A percentile compares a stretch with the other conserved stretches of the same genome.
phyloP scores from a whole-genome alignment of 2,113 vertebrate species.

The Elanus axillaris region DNA sequence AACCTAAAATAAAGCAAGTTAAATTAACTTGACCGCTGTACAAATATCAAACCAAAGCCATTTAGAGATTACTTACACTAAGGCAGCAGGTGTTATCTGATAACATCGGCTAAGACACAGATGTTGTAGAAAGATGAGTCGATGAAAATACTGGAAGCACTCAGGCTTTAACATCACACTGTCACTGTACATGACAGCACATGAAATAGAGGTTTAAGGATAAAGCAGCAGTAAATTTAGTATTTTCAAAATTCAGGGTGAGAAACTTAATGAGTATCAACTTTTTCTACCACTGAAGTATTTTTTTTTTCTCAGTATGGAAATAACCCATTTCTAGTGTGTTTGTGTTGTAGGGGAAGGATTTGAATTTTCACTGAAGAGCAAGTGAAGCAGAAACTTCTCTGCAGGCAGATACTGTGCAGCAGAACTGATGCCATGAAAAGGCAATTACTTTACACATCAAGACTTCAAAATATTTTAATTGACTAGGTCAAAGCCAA shows the following conservation, averaged over 20 bases:
- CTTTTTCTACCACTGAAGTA: background rate
- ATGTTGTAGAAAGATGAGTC: slow-evolving; percentile 77
- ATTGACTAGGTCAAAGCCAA: background rate
- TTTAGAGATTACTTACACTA: slow-evolving; percentile 73
- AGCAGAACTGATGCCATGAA: background rate
- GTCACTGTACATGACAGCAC: slow-evolving; percentile 76
- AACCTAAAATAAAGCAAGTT: background rate
- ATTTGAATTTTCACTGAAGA: background rate
- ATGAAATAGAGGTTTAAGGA: background rate
- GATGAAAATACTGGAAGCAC: slow-evolving; percentile 80
- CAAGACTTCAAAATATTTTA: background rate
- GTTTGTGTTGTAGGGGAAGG: too few species aligned
- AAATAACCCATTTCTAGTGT: background rate
- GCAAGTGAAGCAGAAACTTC: background rate
- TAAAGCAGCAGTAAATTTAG: background rate
- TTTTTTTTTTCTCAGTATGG: background rate
- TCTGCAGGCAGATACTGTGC: background rate
- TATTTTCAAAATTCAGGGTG: background rate
- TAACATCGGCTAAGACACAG: slow-evolving; percentile 92
- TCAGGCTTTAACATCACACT: slow-evolving; percentile 85
- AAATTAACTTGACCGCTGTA: background rate
- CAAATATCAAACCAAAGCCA: background rate
- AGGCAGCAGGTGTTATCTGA: slow-evolving; percentile 84
- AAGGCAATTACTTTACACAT: background rate
- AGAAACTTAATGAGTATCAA: background rate